Conservation (phyloP, 2,888 invertebrate species). For the Octodonta nipae region DNA sequence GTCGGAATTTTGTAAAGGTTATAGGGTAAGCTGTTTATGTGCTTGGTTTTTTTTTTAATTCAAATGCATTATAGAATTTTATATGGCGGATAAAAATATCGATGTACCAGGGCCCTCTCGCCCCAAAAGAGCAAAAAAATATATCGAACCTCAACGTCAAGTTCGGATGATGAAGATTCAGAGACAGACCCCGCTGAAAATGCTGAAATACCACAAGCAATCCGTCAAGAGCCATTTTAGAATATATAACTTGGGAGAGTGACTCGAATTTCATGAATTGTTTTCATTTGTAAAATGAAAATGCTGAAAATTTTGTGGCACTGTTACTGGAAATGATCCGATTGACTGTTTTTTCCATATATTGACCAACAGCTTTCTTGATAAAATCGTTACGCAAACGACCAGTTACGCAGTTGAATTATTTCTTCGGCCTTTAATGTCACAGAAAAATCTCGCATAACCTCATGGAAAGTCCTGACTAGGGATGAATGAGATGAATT, state of each 20-base stretch:
- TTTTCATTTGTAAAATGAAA: slow-evolving; percentile 2
- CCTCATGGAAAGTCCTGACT: slow-evolving; percentile 5
- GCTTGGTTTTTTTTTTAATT: slow-evolving; percentile 5
- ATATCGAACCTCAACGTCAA: slow-evolving; percentile 4
- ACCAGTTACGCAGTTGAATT: slow-evolving; percentile 6
- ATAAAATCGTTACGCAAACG: slow-evolving; percentile 6
- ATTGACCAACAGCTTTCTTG: slow-evolving; percentile 4
- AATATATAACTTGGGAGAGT: slow-evolving; percentile 4
- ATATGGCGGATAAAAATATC: slow-evolving; percentile 9
- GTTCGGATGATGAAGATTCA: slow-evolving; percentile 9
- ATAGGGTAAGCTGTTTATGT: slow-evolving; percentile 3
- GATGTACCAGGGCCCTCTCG: slow-evolving; percentile 7
- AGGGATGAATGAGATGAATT: slow-evolving; percentile 5
- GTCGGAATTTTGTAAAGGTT: slow-evolving; percentile 3
- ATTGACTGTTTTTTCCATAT: slow-evolving; percentile 6
- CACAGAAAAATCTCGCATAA: slow-evolving; percentile 6
- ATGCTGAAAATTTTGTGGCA: neutral
- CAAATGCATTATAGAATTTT: slow-evolving; percentile 2
- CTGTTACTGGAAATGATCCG: slow-evolving; percentile 5
- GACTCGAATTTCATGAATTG: slow-evolving; percentile 3
- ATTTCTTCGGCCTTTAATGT: slow-evolving; percentile 5
- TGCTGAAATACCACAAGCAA: slow-evolving; percentile 6
- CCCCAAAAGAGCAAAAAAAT: slow-evolving; percentile 8
- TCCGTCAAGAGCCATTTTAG: slow-evolving; percentile 7
- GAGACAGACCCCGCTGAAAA: slow-evolving; percentile 8